phyloP scores from a whole-genome alignment of 1,140 invertebrate genomes.

The roundworm (Caenorhabditis elegans) region WBcel235 BX284602.5:10266501-10267000 shows the following conservation, averaged over 20 bases:
- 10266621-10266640: neutral
- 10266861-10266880: neutral
- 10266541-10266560: too few relatives aligned
- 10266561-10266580: too few relatives aligned
- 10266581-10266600: too few relatives aligned
- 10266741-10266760: neutral
- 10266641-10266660: constrained; percentile 10
- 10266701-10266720: neutral
- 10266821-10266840: neutral
- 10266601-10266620: too few relatives aligned
- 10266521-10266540: too few relatives aligned
- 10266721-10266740: neutral
- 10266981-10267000: too few relatives aligned
- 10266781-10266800: neutral
- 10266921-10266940: neutral
- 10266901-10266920: neutral
- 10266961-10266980: neutral
- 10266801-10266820: neutral
- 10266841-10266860: neutral
- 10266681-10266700: constrained; percentile 4
- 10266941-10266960: neutral
- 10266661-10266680: constrained; percentile 26
- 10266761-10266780: neutral
- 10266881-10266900: constrained; percentile 6
- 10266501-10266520: too few relatives aligned